phyloP scores from a whole-genome alignment of 1,140 invertebrate species.

The Neomicropteryx cornuta region DNA sequence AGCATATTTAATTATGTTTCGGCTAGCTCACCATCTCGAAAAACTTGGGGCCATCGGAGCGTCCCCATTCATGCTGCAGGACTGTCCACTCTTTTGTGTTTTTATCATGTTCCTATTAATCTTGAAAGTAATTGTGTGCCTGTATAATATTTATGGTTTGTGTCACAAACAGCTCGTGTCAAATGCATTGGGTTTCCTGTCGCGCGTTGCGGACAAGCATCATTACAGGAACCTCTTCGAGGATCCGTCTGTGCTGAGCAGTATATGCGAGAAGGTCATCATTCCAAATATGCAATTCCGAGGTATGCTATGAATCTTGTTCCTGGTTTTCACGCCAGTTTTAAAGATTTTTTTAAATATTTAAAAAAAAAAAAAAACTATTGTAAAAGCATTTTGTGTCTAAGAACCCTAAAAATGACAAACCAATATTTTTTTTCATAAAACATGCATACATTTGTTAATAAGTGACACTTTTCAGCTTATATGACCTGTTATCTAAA shows the following conservation, averaged over 20 bases:
- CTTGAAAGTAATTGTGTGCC: too few relatives aligned
- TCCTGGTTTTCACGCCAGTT: background rate
- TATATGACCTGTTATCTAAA: too few relatives aligned
- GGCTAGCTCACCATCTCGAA: too few relatives aligned
- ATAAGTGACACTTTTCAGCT: too few relatives aligned
- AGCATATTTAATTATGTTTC: too few relatives aligned
- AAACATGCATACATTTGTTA: too few relatives aligned
- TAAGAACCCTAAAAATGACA: background rate
- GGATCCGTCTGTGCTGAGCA: slow-evolving; percentile 71
- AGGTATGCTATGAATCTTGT: slow-evolving; percentile 42
- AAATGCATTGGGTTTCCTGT: slow-evolving; percentile 90
- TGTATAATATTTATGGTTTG: too few relatives aligned
- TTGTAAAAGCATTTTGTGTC: slow-evolving; percentile 30
- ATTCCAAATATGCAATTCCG: slow-evolving; percentile 97
- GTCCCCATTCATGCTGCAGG: too few relatives aligned
- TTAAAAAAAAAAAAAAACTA: background rate
- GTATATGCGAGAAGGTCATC: slow-evolving; percentile 95
- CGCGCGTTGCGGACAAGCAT: slow-evolving; percentile 82
- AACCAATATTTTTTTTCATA: background rate
- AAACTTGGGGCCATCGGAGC: too few relatives aligned
- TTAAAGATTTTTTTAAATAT: too few relatives aligned
- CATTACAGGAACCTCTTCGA: slow-evolving; percentile 86
- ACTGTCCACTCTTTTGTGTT: too few relatives aligned
- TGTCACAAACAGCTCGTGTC: slow-evolving; percentile 89
- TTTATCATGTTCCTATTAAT: too few relatives aligned